Evolutionary conservation across 2,888 invertebrate species (phyloP), one percentile per base, ranked within the genome.

Genomic region (Campaea margaritaria): DNA sequence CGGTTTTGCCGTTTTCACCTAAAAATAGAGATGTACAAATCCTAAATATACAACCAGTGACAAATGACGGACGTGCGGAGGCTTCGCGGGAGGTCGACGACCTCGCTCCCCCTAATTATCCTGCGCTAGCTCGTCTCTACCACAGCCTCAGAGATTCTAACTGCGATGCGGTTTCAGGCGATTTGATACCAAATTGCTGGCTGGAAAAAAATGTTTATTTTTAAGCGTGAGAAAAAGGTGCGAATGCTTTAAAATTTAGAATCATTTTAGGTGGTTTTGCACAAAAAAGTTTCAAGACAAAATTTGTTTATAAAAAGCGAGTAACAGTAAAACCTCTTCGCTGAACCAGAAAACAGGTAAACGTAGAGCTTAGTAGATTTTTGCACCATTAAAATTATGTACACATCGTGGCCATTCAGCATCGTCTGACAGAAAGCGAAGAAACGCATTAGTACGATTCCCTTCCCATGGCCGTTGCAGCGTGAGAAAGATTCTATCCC

Each of bases 401-500:
- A 41, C 16, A 15, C 34, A 36, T 53, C 28, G 47, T 44, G 44
- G 42, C 52, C 49, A 58, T 58, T 58, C 47, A 49, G 49, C 10
- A 34, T 45, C 28, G 21, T 53, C 36, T 45, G 34, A 28, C 41
- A 47, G 49, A 36, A 13, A 55, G 47, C 60, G 38, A 56, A 50
- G 46, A 45, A 58, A 65, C 70, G 76, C 74, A 70, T 75, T 73
- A 76, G 73, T 76, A 70, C 70, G 68, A 74, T 75, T 79, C 75
- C 50, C 47, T 88, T 90, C 89, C 89, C 89, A 90, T 84, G 86
- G 76, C 46, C n/a, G 44, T 12, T 12, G 12, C 15, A 69, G 76
- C 90, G 91, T 91, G 91, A 85, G 91, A 91, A 91, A 87, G 85
- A 89, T 89, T 86, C 86, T 88, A 87, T 88, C 87, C 86, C 64